These are phyloP conservation scores for Leucozona laternaria DNA, from an alignment of 2,888 invertebrate genomes.

Conservation along the genomic window DNA sequence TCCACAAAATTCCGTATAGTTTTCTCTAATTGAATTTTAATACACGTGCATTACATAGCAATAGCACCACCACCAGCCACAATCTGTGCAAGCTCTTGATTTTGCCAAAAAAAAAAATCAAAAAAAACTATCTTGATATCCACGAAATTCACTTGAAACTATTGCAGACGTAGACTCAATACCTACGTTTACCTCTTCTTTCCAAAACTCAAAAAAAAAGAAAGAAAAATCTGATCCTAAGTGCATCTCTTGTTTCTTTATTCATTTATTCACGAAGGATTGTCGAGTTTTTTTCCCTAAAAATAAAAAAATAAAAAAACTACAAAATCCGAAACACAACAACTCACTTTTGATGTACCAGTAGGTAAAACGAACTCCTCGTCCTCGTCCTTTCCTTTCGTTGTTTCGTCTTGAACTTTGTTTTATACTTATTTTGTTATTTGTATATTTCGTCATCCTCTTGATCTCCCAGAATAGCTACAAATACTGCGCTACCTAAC, in stretches of 20 bases:
- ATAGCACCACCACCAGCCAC: background rate
- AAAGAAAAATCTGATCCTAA: constrained; percentile 3
- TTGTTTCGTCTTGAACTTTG: background rate
- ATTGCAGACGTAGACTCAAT: constrained; percentile 15
- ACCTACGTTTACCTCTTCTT: background rate
- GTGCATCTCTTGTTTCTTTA: constrained; percentile 27
- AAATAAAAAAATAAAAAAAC: background rate
- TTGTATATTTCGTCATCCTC: constrained; percentile 23
- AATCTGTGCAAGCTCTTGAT: background rate
- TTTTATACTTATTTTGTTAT: constrained; percentile 23
- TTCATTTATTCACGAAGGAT: constrained; percentile 36
- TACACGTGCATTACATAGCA: background rate
- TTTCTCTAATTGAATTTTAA: constrained; percentile 10
- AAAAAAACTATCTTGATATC: background rate
- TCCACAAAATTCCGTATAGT: background rate
- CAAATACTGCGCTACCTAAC: background rate
- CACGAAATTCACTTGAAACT: background rate
- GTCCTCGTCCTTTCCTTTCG: background rate
- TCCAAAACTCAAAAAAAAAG: background rate
- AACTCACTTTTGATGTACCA: constrained; percentile 15
- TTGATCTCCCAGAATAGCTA: constrained; percentile 10
- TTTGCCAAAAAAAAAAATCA: background rate
- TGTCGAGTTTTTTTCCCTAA: constrained; percentile 1
- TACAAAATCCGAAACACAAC: background rate
- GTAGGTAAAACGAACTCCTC: background rate